Evolutionary conservation across 1,140 invertebrate species (phyloP).

Genomic region (Xylocopa sonorina): DNA sequence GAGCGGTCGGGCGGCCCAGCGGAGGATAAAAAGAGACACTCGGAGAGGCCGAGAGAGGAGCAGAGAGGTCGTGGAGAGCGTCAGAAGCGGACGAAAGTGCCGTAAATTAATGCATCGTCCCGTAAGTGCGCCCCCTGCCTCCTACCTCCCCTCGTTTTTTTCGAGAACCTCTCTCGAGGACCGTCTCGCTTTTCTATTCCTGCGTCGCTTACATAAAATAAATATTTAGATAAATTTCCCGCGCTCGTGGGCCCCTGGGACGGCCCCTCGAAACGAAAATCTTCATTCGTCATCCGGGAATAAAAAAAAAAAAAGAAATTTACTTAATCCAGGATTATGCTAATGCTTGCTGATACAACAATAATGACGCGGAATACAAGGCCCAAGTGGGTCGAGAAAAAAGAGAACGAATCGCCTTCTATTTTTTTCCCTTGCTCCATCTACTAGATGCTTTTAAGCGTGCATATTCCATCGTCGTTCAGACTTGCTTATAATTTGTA

Average conservation of each 20-base stretch:
- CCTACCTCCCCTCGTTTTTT: neutral
- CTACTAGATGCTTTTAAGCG: slow-evolving; percentile 12
- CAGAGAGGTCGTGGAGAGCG: slow-evolving; percentile 25
- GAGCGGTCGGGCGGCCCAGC: neutral
- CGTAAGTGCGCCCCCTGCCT: slow-evolving; percentile 40
- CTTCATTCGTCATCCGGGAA: slow-evolving; percentile 36
- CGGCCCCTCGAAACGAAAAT: slow-evolving; percentile 12
- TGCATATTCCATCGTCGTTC: neutral
- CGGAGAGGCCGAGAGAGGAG: neutral
- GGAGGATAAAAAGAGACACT: neutral
- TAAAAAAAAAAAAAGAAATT: slow-evolving; percentile 41
- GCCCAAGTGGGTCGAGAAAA: neutral
- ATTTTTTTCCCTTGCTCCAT: neutral
- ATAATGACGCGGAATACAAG: slow-evolving; percentile 40
- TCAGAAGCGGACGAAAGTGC: slow-evolving; percentile 56
- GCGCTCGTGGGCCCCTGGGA: neutral
- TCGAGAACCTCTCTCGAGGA: slow-evolving; percentile 15
- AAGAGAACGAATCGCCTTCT: neutral
- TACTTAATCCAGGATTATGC: slow-evolving; percentile 51
- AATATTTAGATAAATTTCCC: slow-evolving; percentile 46
- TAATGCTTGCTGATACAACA: slow-evolving; percentile 41
- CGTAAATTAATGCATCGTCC: slow-evolving; percentile 67
- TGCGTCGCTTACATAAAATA: slow-evolving; percentile 27
- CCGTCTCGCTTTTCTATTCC: neutral
- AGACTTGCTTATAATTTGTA: neutral